Evolutionary conservation across 2,113 vertebrate species (phyloP), one percentile per base, ranked within the genome.

Genomic region (Taxidea taxus): DNA sequence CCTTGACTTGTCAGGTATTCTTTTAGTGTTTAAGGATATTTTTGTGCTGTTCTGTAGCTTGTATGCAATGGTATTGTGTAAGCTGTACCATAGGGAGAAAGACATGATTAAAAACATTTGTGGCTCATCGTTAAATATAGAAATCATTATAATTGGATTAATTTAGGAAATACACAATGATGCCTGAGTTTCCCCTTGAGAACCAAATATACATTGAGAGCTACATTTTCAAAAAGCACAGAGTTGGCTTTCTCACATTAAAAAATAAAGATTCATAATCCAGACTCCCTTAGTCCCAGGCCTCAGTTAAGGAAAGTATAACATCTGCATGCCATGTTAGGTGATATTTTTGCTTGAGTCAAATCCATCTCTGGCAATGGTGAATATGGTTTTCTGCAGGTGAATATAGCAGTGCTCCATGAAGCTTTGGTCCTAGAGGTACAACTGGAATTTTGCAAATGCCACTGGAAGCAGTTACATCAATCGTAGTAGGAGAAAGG

Each of bases 111-210:
- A 98, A 97, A 97, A 93, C 92, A 97, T 96, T 97, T 94, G 90
- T 95, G 95, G 91, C 85, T 96, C 96, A 96, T 97, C 7, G 4
- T 97, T 98, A 98, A 97, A 97, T 96, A 97, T 91, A 96, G 97
- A 97, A 98, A 98, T 97, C 85, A 97, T 96, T 97, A 93, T 97
- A 98, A 98, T 94, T 97, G 97, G 95, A 97, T 97, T 97, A 98
- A 95, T 97, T 95, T 96, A 94, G 77, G 85, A 97, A 97, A 97
- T 97, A 89, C 86, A 94, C 94, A 96, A 81, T 94, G 95, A 96
- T 96, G 92, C 66, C 21, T 75, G 77, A 91, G 78, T 95, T 97
- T 96, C 44, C 97, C 86, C 94, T 75, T 83, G 97, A 97, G 96
- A 97, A 49, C 51, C 31, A 90, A 97, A 95, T 44, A 72, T 83